Base-by-base conservation (phyloP, 2,113 vertebrate genomes). In the Aphyosemion australe region DNA sequence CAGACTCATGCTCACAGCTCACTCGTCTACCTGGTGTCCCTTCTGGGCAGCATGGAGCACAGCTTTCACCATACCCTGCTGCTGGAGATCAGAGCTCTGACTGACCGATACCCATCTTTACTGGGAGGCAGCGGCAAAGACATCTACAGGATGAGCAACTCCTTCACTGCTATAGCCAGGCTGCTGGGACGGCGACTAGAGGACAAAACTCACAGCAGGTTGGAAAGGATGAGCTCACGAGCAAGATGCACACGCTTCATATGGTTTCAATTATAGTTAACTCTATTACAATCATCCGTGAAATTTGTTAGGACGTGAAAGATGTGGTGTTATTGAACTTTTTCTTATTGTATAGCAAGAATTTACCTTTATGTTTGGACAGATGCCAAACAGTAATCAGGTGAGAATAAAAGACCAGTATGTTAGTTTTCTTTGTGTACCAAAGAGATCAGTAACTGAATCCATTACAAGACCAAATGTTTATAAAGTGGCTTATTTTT, bases 141-240 rank as follows among this genome's bases (percentile, higher is more conserved):
- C 53, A 92, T 97, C 74, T 98, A 96, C 82, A 92, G 95, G 68
- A 96, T 95, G 93, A 99, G 96, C 87, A 98, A 97, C 93, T 97
- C 95, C n/a, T 97, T 98, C 88, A 91, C 84, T 0, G 90, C 95
- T 59, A 95, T 97, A 14, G 95, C 95, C 77, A 89, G 87, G 32
- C 92, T 96, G 54, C 92, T 99, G 0, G 83, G 79, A 31, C 87
- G 55, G n/a, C 93, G 92, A 13, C 92, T 99, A 13, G 93, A 94
- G 69, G 62, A 76, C 0, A 62, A 78, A 71, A 31, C 72, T 0
- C 48, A 68, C 39, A 84, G 67, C 93, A 96, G 94, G 97, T 98
- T 80, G 79, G 64, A 32, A 53, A 7, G 54, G 21, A 32, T 46
- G 19, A 12, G 8, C 12, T 51, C 20, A 68, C 13, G 12, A 32